phyloP scores from a whole-genome alignment of 2,797 vertebrate genomes.

The Platalea minor region DNA sequence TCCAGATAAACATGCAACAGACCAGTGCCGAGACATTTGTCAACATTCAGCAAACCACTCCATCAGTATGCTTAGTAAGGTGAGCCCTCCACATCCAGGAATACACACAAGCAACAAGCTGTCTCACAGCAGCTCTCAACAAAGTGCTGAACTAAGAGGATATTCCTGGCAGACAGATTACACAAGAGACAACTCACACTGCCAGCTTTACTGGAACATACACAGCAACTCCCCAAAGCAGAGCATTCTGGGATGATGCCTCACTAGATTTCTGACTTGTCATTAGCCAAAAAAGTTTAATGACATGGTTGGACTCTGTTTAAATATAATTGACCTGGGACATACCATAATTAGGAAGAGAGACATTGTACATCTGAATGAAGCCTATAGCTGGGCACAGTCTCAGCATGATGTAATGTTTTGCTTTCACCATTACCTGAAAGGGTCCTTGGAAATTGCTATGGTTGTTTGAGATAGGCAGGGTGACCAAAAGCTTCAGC shows the following conservation, averaged over 20 bases:
- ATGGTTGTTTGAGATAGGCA: neutral
- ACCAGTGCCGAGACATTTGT: neutral
- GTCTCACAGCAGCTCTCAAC: neutral
- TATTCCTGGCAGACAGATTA: constrained; percentile 47
- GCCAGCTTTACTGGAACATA: constrained; percentile 34
- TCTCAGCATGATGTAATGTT: neutral
- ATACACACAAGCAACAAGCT: neutral
- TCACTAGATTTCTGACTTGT: neutral
- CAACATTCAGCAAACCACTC: neutral
- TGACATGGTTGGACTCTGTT: neutral
- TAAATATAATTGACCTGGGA: constrained; percentile 13
- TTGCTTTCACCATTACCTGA: constrained; percentile 12
- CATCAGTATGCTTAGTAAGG: neutral
- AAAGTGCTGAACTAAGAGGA: neutral
- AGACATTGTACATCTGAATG: neutral
- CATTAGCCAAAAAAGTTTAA: constrained; percentile 39
- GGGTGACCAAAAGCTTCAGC: neutral
- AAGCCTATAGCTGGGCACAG: neutral
- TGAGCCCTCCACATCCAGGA: neutral
- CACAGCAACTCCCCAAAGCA: neutral
- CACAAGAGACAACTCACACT: constrained; percentile 9
- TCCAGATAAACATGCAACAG: neutral
- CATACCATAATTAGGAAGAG: constrained; percentile 31
- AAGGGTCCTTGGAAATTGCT: neutral
- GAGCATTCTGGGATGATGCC: neutral